phyloP scores from a whole-genome alignment of 2,113 vertebrate species.

The Gobiocypris rarus region DNA sequence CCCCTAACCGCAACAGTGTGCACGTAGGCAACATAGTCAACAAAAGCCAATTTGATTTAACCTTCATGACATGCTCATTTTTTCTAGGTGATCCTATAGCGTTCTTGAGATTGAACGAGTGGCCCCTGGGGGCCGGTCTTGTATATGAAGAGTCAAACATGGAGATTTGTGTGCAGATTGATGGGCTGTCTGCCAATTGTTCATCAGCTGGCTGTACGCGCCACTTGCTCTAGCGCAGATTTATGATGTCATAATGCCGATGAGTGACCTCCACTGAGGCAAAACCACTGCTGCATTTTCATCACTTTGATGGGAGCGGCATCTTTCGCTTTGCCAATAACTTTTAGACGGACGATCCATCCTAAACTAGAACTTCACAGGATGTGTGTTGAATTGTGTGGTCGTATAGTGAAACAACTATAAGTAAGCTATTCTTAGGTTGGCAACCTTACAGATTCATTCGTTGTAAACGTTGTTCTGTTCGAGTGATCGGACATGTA shows the following conservation, averaged over 20 bases:
- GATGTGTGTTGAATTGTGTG: neutral
- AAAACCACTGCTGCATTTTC: neutral
- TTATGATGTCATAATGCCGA: conserved; percentile 34
- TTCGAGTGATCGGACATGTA: no score
- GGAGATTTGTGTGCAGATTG: conserved; percentile 9
- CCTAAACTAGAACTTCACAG: neutral
- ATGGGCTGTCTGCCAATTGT: conserved; percentile 13
- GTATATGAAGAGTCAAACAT: conserved; percentile 9
- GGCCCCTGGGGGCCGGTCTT: conserved; percentile 5
- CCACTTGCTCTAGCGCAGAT: neutral
- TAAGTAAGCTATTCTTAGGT: neutral
- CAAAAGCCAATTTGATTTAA: conserved; percentile 17
- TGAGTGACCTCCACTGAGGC: conserved; percentile 20
- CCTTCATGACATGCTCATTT: conserved; percentile 8
- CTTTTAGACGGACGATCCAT: neutral
- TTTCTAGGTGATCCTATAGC: neutral
- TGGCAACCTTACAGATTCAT: neutral
- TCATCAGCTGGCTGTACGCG: neutral
- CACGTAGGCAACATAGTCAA: neutral
- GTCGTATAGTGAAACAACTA: neutral
- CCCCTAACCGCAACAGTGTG: neutral
- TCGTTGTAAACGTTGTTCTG: neutral
- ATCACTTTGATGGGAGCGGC: conserved; percentile 4
- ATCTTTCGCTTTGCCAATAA: conserved; percentile 2
- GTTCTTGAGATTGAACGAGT: neutral